A percentile compares a stretch with the other conserved stretches of the same genome.
phyloP scores from a whole-genome alignment of 2,888 invertebrate genomes.

The Pyrocoelia pectoralis region DNA sequence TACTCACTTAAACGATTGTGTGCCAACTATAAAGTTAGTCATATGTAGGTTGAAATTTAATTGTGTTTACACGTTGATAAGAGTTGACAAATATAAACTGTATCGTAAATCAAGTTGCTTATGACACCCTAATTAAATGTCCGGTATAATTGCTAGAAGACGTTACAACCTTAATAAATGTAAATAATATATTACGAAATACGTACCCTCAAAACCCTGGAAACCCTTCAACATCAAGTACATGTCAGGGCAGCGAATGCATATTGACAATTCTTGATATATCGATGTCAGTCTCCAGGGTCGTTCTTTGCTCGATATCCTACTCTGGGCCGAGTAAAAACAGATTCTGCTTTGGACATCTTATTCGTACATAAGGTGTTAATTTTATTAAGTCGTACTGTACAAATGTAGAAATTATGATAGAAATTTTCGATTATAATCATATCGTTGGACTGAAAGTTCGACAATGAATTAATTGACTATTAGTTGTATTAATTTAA shows the following conservation, averaged over 20 bases:
- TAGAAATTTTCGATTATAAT: conserved; percentile 31
- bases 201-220: conserved; percentile 35
- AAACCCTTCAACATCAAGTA: conserved; percentile 41
- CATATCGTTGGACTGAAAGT: conserved; percentile 27
- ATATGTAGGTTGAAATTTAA: too few species aligned
- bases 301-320: conserved; percentile 61
- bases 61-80: too few species aligned
- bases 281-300: conserved; percentile 69
- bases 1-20: too few species aligned
- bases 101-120: too few species aligned
- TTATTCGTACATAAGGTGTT: conserved; percentile 56
- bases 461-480: not conserved
- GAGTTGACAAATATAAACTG: too few species aligned
- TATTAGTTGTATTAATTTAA: too few species aligned
- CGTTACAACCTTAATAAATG: too few species aligned
- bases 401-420: conserved; percentile 24
- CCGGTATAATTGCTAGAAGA: too few species aligned
- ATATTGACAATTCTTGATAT: conserved; percentile 46
- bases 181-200: too few species aligned
- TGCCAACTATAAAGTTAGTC: too few species aligned
- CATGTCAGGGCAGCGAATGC: conserved; percentile 44
- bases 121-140: too few species aligned
- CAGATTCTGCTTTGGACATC: conserved; percentile 50
- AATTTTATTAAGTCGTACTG: conserved; percentile 44
- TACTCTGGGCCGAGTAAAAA: conserved; percentile 54